phyloP scores from a whole-genome alignment of 2,888 invertebrate genomes.

The Nasonia oneida region DNA sequence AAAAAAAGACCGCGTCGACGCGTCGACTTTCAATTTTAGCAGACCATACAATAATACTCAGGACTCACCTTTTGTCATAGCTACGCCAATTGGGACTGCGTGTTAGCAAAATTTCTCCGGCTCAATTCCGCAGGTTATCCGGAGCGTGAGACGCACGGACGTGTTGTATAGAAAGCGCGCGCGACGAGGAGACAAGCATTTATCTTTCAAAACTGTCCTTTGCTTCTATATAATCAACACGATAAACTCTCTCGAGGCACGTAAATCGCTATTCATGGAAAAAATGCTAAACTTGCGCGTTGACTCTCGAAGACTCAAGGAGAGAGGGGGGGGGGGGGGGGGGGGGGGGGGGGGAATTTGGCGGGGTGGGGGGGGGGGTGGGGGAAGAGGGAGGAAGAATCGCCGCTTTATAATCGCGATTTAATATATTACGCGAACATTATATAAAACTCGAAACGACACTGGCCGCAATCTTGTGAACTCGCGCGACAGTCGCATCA shows the following conservation, averaged over 20 bases:
- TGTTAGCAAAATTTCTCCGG: not conserved
- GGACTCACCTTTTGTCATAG: conserved; percentile 52
- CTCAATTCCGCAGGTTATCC: not conserved
- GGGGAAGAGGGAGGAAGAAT: conserved; percentile 15
- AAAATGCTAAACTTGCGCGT: not conserved
- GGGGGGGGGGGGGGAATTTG: not conserved
- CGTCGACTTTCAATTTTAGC: not conserved
- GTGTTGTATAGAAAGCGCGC: not conserved
- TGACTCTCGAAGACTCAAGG: not conserved
- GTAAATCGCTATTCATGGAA: conserved; percentile 27
- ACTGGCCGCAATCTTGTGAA: not conserved
- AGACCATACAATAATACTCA: not conserved
- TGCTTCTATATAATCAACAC: not conserved
- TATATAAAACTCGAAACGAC: not conserved
- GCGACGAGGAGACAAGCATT: not conserved
- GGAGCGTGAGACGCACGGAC: not conserved
- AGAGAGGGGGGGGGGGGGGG: not conserved
- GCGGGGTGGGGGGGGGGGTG: not conserved
- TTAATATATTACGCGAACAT: no score
- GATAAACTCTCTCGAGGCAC: not conserved
- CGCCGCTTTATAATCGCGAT: conserved; percentile 15
- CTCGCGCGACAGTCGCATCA: not conserved
- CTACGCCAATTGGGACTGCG: conserved; percentile 6
- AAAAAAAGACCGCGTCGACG: not conserved
- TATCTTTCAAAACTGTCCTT: conserved; percentile 29